phyloP scores from a whole-genome alignment of 2,797 vertebrate genomes.

The Emydoidea blandingii region DNA sequence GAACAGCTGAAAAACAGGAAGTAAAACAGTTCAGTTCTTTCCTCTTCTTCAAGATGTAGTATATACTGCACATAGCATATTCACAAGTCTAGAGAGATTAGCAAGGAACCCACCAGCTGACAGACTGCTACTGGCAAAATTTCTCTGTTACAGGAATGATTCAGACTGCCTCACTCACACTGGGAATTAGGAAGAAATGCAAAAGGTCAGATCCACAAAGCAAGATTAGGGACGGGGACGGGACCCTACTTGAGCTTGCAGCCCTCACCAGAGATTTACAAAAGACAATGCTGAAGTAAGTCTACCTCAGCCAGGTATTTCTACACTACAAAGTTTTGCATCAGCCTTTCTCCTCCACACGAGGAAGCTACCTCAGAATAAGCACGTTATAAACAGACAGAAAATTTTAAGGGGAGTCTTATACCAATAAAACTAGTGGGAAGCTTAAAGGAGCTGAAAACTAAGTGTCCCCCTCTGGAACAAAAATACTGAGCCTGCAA shows the following conservation, averaged over 20 bases:
- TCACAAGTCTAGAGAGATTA: neutral
- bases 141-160: neutral
- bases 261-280: neutral
- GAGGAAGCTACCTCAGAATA: neutral
- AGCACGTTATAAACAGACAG: neutral
- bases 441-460: neutral
- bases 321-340: neutral
- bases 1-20: constrained; percentile 87
- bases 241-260: neutral
- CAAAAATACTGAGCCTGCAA: neutral
- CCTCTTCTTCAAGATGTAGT: neutral
- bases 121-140: neutral
- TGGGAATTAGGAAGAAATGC: neutral
- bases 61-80: neutral
- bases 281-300: neutral
- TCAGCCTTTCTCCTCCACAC: neutral
- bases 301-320: neutral
- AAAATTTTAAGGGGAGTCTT: neutral
- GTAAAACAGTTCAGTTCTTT: constrained; percentile 48
- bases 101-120: neutral
- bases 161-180: neutral
- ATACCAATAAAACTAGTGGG: neutral
- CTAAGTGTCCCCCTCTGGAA: neutral
- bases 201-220: neutral
- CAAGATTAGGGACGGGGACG: neutral